Base-by-base conservation (phyloP, 2,888 invertebrate genomes). In the Escarpia spicata region DNA sequence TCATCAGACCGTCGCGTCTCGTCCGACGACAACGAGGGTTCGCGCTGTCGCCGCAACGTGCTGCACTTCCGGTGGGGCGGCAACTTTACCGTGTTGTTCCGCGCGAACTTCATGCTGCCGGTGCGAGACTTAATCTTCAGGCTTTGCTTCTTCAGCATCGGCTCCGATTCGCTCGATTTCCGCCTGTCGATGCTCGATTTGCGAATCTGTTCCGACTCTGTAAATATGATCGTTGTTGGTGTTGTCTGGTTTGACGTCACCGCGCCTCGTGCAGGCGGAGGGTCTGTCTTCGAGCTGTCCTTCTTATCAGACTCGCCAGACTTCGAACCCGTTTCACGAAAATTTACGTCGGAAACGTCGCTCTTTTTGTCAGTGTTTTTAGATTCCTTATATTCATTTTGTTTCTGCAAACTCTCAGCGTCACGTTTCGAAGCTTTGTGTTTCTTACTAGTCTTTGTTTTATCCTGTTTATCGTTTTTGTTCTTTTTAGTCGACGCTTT, bases 11-110 rank as follows among this genome's bases (percentile, higher is more conserved):
- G 75, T 3, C 75, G 75, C 19, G 75, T 75, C 75, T 75, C 75
- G 26, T 75, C 75, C n/a, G 75, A 75, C 75, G 75, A 75, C 75
- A n/a, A 26, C 26, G 75, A 75, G 6, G 75, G 19, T 2, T 75
- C 75, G 75, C 75, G 75, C 75, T 75, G 75, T 75, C n/a, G 75
- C 75, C 75, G 75, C 26, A 75, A 6, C 75, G 75, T 75, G 75
- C 75, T 75, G 75, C 75, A 75, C 75, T 75, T 75, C 26, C 75
- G 75, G 75, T 75, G 75, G 19, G 75, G 75, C 75, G 75, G 75
- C 6, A 75, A 6, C 3, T 75, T 75, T 6, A 75, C 19, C 26
- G 75, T 75, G 75, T 75, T 75, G 75, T 19, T 75, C 19, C 75
- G 75, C 75, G 75, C n/a, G n/a, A 75, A 75, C 75, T 75, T 75